Evolutionary conservation across 2,888 invertebrate species (phyloP), one percentile per base, ranked within the genome.

Genomic region (Pedicia rivosa): DNA sequence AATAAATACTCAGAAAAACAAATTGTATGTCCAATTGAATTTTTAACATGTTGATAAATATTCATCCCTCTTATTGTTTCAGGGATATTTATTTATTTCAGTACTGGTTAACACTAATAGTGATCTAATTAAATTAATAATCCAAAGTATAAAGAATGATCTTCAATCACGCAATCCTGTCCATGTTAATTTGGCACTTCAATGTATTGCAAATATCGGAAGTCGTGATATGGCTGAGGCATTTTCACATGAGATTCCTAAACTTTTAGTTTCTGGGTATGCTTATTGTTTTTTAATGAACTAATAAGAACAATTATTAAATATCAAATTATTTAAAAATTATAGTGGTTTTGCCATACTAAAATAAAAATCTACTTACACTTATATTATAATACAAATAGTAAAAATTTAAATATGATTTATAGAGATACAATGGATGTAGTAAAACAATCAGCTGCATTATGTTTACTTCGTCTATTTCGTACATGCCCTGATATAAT

Each of bases 1-100:
- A 99, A 99, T 63, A 99, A 98, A 70, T 99, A 99, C 68, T 97
- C 98, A 35, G 98, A 99, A 63, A 99, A 99, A 69, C 98, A 99
- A 72, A 98, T 99, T 65, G 91, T 81, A 67, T 70, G 74, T 66
- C 20, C 8, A 20, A 20, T 20, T 5, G 20, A 20, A n/a, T n/a
- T n/a, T n/a, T n/a, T n/a, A n/a, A n/a, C n/a, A n/a, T n/a, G n/a
- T n/a, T n/a, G n/a, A n/a, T n/a, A n/a, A n/a, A n/a, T n/a, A n/a
- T n/a, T n/a, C n/a, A 16, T 1, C 9, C n/a, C 13, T 42, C 39
- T 47, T 48, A 44, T 49, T 46, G 46, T 66, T 68, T 32, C 57
- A 91, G 90, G 98, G 98, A 46, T 98, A 98, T 65, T 72, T 99
- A 52, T 99, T 98, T 67, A 98, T 99, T 66, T 98, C 98, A 47